Evolutionary conservation across 2,797 vertebrate species (phyloP), one percentile per base, ranked within the genome.

Genomic region (Etheostoma perlongum): DNA sequence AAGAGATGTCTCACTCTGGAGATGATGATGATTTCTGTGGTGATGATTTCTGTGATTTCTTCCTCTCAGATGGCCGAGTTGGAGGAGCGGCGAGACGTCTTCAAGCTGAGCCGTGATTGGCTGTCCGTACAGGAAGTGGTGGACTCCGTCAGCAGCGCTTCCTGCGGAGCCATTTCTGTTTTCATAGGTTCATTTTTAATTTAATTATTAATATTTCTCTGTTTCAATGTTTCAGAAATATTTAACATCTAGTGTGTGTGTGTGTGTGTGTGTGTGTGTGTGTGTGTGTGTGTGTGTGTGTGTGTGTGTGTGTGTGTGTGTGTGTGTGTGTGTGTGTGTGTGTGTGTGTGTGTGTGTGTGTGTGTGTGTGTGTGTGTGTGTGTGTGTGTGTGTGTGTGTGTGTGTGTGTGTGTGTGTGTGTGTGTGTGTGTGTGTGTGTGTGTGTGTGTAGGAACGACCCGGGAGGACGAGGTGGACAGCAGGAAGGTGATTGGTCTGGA

Each of bases 101-200:
- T 99, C 83, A 93, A 90, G 78, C 93, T 98, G 55, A 96, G 93
- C 44, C 49, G 72, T 61, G 95, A 96, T 89, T 94, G 94, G 72
- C 96, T 98, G 19, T 96, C 94, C 2, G 85, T 95, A 10, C 96
- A 97, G 68, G 93, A 96, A 67, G 94, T 95, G 46, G 95, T 95
- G 6, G 91, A 94, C 4, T 59, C 94, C 2, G 96, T 97, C 6
- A 42, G 91, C 73, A 97, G 96, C 76, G 80, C 95, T 0, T 92
- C 74, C 55, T 98, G 98, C 87, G 98, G 98, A 33, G 97, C 98
- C 18, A 74, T 96, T 18, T 96, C 97, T 40, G 61, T 99, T 0
- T 99, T 98, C 74, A 91, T 99, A 83, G 98, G 97, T 99, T 62
- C 0, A 54, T 30, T 27, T 27, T 27, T 27, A 27, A 27, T 27